Evolutionary conservation across 2,797 vertebrate genomes (phyloP).

Genomic region (Champsocephalus gunnari): DNA sequence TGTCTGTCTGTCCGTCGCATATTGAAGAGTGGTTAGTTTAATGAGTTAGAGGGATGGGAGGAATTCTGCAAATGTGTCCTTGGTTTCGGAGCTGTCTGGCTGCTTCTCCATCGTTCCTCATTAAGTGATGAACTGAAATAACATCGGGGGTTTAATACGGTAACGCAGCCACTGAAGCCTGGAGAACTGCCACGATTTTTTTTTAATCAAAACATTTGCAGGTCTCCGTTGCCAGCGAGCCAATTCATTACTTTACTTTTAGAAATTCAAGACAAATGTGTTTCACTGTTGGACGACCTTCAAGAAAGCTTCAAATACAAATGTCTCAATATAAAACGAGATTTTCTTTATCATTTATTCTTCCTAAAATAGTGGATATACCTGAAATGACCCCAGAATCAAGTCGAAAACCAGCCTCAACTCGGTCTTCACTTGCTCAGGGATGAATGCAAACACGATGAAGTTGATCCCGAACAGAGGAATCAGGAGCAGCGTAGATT

Average conservation of each 20-base stretch:
- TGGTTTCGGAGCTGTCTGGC: conserved; percentile 30
- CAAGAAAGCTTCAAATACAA: background rate
- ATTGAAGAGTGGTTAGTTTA: background rate
- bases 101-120: conserved; percentile 51
- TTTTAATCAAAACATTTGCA: conserved; percentile 22
- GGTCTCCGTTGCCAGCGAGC: background rate
- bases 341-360: background rate
- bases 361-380: conserved; percentile 55
- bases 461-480: conserved; percentile 97
- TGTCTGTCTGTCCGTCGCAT: background rate
- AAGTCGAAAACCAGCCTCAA: conserved; percentile 93
- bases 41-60: background rate
- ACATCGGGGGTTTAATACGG: conserved; percentile 47
- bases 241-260: conserved; percentile 12
- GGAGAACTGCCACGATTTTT: conserved; percentile 34
- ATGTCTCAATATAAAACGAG: background rate
- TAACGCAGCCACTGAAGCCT: conserved; percentile 46
- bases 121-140: conserved; percentile 58
- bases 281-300: background rate
- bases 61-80: conserved; percentile 38
- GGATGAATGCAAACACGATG: conserved; percentile 95
- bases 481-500: conserved; percentile 96
- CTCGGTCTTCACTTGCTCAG: conserved; percentile 90
- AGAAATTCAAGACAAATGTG: background rate
- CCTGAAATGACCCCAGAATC: conserved; percentile 96